A percentile compares a stretch with the other conserved stretches of the same genome.
These are phyloP conservation scores for Mormyrus iriodes DNA, from an alignment of 2,113 vertebrate species.

Conservation along the genomic window DNA sequence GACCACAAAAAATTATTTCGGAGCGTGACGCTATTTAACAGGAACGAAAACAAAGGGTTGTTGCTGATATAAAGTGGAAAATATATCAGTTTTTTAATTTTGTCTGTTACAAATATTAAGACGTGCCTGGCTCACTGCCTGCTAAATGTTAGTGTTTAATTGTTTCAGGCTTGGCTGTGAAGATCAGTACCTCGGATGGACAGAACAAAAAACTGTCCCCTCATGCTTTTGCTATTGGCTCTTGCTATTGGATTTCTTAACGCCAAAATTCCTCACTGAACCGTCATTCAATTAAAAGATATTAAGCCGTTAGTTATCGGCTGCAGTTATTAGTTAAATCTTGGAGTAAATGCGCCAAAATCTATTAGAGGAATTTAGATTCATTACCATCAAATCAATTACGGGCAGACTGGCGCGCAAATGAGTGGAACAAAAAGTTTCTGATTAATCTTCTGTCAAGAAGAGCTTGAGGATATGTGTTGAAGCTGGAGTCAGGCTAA, in stretches of 20 bases:
- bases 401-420: slow-evolving; percentile 5
- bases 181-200: not conserved
- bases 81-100: not conserved
- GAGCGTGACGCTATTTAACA: slow-evolving; percentile 21
- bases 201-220: not conserved
- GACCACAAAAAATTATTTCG: slow-evolving; percentile 30
- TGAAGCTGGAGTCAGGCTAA: slow-evolving; percentile 14
- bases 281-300: slow-evolving; percentile 30
- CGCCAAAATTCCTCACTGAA: slow-evolving; percentile 23
- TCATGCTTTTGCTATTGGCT: not conserved
- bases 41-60: not conserved
- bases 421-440: slow-evolving; percentile 19
- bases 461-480: not conserved
- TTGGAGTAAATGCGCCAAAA: slow-evolving; percentile 16
- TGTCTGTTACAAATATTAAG: not conserved
- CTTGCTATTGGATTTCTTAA: slow-evolving; percentile 21
- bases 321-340: slow-evolving; percentile 22
- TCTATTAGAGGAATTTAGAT: slow-evolving; percentile 31
- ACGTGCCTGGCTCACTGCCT: not conserved
- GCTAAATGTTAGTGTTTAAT: not conserved
- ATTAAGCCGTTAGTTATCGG: slow-evolving; percentile 31
- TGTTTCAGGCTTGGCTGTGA: not conserved
- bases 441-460: slow-evolving; percentile 28
- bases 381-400: slow-evolving; percentile 34
- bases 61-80: not conserved